Conservation (phyloP, 2,888 invertebrate species). For the Lottia gigantea region DNA sequence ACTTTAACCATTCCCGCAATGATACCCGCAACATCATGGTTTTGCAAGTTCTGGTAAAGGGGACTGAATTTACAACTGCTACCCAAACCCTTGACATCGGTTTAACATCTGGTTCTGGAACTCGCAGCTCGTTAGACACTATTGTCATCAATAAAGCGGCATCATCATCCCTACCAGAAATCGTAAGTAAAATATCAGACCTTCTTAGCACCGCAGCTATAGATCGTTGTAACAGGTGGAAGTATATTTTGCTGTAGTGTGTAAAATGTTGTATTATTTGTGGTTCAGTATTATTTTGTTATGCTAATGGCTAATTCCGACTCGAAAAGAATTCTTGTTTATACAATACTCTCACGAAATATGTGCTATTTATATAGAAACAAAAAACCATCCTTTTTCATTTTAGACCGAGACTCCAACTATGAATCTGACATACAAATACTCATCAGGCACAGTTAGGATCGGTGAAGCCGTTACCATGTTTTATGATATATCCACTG, state of each 20-base stretch:
- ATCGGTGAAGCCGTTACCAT: constrained; percentile 41
- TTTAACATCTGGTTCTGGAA: neutral
- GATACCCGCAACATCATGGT: constrained; percentile 28
- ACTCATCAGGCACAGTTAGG: constrained; percentile 28
- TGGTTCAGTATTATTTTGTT: too few relatives aligned
- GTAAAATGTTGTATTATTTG: too few relatives aligned
- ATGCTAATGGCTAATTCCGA: too few relatives aligned
- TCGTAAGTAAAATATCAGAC: neutral
- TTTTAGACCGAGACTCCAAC: constrained; percentile 43
- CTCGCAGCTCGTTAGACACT: too few relatives aligned
- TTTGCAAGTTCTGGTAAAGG: constrained; percentile 35
- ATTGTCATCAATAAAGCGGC: too few relatives aligned
- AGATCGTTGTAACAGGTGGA: neutral
- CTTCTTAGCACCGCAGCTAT: constrained; percentile 31
- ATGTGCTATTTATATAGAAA: too few relatives aligned
- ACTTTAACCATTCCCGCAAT: constrained; percentile 18
- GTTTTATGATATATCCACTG: constrained; percentile 42
- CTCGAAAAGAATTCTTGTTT: neutral
- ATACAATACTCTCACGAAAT: too few relatives aligned
- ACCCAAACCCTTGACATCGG: constrained; percentile 32
- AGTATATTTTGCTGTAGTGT: constrained; percentile 2
- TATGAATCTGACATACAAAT: constrained; percentile 32
- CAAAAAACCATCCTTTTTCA: neutral
- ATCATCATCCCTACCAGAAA: too few relatives aligned
- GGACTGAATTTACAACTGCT: constrained; percentile 27